Percentiles rank a stretch among this genome's conserved stretches.
Evolutionary conservation across 2,113 vertebrate species (phyloP).

Genomic region (Erythrolamprus reginae): DNA sequence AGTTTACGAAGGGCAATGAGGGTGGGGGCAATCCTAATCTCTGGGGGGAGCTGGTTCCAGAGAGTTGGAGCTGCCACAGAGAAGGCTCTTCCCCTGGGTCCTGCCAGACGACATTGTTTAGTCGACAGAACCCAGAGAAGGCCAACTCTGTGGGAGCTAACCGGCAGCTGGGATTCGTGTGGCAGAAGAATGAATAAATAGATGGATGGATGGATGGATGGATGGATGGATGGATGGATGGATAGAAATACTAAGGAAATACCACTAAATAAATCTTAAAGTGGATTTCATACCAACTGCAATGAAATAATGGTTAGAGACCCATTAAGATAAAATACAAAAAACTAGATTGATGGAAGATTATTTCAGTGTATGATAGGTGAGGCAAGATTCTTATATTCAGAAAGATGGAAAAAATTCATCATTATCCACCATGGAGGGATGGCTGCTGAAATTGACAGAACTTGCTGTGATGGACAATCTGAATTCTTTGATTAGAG

Average conservation of each 20-base stretch:
- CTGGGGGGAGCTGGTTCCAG: too few relatives aligned
- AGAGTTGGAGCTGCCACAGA: too few relatives aligned
- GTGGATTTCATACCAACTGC: not conserved
- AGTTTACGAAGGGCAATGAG: too few relatives aligned
- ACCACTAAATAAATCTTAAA: not conserved
- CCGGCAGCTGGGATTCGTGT: too few relatives aligned
- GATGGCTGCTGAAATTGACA: not conserved
- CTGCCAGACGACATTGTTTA: too few relatives aligned
- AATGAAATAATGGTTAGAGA: conserved; percentile 7
- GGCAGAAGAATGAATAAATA: too few relatives aligned
- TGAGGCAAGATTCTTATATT: not conserved
- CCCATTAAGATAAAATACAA: conserved; percentile 18
- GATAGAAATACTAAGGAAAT: not conserved
- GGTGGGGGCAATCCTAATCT: too few relatives aligned
- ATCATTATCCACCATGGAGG: not conserved
- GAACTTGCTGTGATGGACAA: not conserved
- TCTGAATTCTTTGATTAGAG: not conserved
- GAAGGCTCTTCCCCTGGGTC: too few relatives aligned
- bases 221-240: too few relatives aligned
- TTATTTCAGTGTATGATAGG: not conserved
- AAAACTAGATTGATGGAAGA: not conserved
- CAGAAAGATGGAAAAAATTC: not conserved
- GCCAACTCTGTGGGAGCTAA: too few relatives aligned
- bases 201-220: too few relatives aligned
- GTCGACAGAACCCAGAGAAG: too few relatives aligned